Percentiles rank a stretch among this genome's conserved stretches.
phyloP scores from a whole-genome alignment of 2,888 invertebrate species.

The Pecten maximus region DNA sequence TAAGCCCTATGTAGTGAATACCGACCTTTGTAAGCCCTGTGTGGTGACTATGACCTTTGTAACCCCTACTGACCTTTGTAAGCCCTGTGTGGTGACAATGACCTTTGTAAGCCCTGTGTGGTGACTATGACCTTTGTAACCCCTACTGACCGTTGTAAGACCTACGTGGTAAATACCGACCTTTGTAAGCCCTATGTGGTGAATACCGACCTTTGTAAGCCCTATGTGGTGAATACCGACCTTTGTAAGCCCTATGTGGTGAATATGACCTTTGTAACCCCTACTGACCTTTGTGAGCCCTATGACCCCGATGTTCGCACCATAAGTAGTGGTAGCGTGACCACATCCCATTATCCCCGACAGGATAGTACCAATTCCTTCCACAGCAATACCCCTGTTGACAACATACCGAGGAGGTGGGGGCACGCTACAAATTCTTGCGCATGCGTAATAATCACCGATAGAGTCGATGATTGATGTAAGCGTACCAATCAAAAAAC shows the following conservation, averaged over 20 bases:
- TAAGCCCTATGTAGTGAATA: no score
- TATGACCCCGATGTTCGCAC: conserved; percentile 94
- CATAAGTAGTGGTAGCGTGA: conserved; percentile 93
- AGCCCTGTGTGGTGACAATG: no score
- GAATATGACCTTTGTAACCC: neutral
- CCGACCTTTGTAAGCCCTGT: no score
- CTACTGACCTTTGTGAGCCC: conserved; percentile 89
- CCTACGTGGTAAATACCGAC: conserved; percentile 81
- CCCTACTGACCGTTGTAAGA: neutral
- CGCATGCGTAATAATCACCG: conserved; percentile 94
- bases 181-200: conserved; percentile 90
- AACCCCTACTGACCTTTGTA: neutral
- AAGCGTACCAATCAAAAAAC: conserved; percentile 70
- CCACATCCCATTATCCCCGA: conserved; percentile 94
- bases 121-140: neutral
- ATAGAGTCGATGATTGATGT: conserved; percentile 83
- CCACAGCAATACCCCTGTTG: conserved; percentile 88
- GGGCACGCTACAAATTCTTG: conserved; percentile 87
- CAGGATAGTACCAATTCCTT: conserved; percentile 91
- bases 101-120: no score
- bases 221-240: conserved; percentile 85
- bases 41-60: neutral
- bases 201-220: conserved; percentile 88
- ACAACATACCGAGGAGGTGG: conserved; percentile 93
- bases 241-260: no score